Base-by-base conservation (phyloP, 1,140 invertebrate genomes). In the Ceratosolen solmsi region DNA sequence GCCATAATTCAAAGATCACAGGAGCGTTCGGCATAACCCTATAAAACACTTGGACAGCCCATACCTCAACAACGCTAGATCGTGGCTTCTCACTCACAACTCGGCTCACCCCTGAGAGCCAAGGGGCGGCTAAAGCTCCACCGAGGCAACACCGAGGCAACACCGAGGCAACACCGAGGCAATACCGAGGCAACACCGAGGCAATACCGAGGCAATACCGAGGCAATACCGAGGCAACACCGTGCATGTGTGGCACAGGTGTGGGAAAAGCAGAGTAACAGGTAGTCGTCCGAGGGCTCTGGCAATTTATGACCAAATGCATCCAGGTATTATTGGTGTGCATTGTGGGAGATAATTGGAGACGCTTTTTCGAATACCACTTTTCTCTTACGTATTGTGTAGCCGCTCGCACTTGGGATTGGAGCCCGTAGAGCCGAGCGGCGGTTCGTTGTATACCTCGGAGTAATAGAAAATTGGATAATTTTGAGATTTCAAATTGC, bases 261-360 rank as follows among this genome's bases (percentile, higher is more conserved):
- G 36, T 68, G 63, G 36, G 36, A 38, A 68, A 68, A 38, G 33
- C 33, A n/a, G 22, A 68, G 63, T 68, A 68, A 68, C 63, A 38
- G 63, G 63, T 68, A 68, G 36, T 68, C 63, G 20, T 68, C 27
- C 60, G 11, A n/a, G 17, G 7, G 13, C 33, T 22, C 22, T n/a
- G 15, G 33, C 33, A 68, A 68, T 38, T 68, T 68, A 68, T 38
- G 63, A 68, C 38, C 63, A 38, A 65, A 65, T n/a, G 27, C 33
- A 22, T 68, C 63, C 22, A 1, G 20, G 33, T 68, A 68, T 38
- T 68, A 68, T 38, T 4, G 41, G 5, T 15, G 5, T 38, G 33
- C 8, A 68, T 68, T 20, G 36, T 38, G 20, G 33, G 20, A 38
- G 63, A 68, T 68, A 68, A 68, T 68, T 68, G 36, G 36, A n/a